Percentiles rank a stretch among this genome's conserved stretches.
Conservation (phyloP, 2,113 vertebrate species). For the Epinephelus cyanopodus region DNA sequence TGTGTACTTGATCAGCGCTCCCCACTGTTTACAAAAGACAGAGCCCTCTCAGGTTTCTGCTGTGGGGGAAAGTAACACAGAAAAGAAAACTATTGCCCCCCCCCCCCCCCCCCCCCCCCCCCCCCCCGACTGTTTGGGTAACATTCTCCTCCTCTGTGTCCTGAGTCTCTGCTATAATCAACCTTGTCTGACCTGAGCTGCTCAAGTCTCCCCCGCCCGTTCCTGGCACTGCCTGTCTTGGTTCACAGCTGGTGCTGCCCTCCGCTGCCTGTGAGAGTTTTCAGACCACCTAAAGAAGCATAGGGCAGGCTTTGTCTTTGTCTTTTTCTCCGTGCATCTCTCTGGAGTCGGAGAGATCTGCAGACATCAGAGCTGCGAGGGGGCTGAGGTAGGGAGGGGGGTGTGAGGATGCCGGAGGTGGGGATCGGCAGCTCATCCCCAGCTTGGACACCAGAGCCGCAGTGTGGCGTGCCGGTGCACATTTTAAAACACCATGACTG, state of each 20-base stretch:
- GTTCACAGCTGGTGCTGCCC: constrained; percentile 39
- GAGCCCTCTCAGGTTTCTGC: constrained; percentile 40
- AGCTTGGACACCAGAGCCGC: constrained; percentile 79
- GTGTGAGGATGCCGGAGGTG: constrained; percentile 48
- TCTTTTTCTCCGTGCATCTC: constrained; percentile 57
- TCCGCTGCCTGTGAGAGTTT: constrained; percentile 24
- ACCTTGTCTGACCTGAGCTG: constrained; percentile 66
- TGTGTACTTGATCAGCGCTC: constrained; percentile 17
- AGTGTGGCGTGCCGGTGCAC: constrained; percentile 87
- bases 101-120: not conserved
- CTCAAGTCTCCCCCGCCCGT: constrained; percentile 9
- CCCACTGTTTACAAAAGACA: constrained; percentile 37
- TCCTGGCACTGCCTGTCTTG: constrained; percentile 39
- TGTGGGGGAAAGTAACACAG: constrained; percentile 30
- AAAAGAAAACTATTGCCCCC: constrained; percentile 19
- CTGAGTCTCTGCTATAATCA: constrained; percentile 31
- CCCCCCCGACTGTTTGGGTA: constrained; percentile 39
- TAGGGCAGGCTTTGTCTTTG: constrained; percentile 44
- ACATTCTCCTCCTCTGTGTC: constrained; percentile 13
- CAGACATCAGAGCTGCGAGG: constrained; percentile 61
- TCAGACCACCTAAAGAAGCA: constrained; percentile 59
- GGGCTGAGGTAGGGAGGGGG: constrained; percentile 17
- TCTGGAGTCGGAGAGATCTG: constrained; percentile 42
- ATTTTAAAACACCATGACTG: constrained; percentile 79
- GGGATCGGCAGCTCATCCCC: constrained; percentile 71